Percentiles rank a stretch among this genome's conserved stretches.
Conservation (phyloP, 2,888 invertebrate genomes). For the Lasioglossum malachurum region DNA sequence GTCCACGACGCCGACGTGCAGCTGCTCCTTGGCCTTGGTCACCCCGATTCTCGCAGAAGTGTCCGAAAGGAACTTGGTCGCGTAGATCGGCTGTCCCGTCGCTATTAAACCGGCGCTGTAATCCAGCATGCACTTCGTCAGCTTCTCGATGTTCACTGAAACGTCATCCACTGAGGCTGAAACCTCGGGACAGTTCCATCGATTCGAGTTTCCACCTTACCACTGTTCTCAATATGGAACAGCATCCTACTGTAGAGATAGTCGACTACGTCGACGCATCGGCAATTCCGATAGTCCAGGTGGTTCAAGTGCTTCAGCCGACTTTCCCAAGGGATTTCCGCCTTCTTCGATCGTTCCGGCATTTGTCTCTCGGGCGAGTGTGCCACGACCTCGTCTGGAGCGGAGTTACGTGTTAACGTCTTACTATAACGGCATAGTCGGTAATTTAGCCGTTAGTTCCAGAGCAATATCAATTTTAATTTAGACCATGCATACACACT, state of each 20-base stretch:
- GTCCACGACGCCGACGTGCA: not conserved
- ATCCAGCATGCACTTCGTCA: slow-evolving; percentile 79
- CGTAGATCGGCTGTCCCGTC: slow-evolving; percentile 77
- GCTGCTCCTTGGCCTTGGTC: not conserved
- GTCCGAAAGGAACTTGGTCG: slow-evolving; percentile 75
- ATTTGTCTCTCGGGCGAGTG: rapidly evolving
- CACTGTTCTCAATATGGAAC: slow-evolving; percentile 61
- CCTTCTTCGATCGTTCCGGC: not conserved
- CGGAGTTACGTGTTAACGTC: not conserved
- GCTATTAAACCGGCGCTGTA: slow-evolving; percentile 79
- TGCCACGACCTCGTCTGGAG: not conserved
- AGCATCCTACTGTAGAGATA: slow-evolving; percentile 66
- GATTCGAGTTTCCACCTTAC: slow-evolving; percentile 43
- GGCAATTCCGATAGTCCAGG: slow-evolving; percentile 74
- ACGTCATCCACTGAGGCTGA: not conserved
- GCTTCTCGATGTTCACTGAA: slow-evolving; percentile 62
- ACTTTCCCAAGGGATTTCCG: not conserved
- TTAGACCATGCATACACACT: no score
- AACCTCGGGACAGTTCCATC: not conserved
- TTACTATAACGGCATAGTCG: no score
- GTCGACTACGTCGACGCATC: slow-evolving; percentile 64
- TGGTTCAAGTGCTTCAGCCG: slow-evolving; percentile 46
- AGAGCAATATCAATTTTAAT: no score
- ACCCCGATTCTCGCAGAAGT: slow-evolving; percentile 67
- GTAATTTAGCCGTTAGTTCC: no score